These are phyloP conservation scores for Aphelocoma californica DNA, from an alignment of 2,797 vertebrate species.

Conservation along the genomic window DNA sequence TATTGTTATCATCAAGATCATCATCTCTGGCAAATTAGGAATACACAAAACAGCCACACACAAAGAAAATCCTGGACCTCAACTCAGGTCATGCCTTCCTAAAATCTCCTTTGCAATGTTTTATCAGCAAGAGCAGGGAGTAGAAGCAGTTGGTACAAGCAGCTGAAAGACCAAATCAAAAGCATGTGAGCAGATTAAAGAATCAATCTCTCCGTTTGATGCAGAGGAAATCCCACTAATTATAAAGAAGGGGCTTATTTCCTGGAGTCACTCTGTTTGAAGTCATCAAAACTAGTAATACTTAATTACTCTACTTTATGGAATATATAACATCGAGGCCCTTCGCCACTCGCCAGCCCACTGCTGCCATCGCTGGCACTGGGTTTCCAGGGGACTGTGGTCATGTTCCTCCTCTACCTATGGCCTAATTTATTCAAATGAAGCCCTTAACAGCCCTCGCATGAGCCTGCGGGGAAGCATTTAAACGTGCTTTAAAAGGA, in stretches of 20 bases:
- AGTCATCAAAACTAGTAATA: slow-evolving; percentile 34
- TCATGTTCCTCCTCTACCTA: not conserved
- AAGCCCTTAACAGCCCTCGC: not conserved
- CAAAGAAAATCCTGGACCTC: slow-evolving; percentile 40
- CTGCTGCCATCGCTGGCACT: not conserved
- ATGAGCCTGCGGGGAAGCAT: not conserved
- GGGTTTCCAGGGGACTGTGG: not conserved
- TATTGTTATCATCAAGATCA: not conserved
- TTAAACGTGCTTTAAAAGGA: not conserved
- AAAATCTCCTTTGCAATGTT: slow-evolving; percentile 63
- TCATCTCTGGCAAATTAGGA: not conserved
- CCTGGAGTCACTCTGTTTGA: slow-evolving; percentile 60
- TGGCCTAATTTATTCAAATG: slow-evolving; percentile 8
- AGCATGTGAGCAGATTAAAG: slow-evolving; percentile 87
- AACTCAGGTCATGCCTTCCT: slow-evolving; percentile 36
- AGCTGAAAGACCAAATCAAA: slow-evolving; percentile 79
- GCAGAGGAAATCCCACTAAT: slow-evolving; percentile 64
- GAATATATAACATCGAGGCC: not conserved
- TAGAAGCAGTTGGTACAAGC: slow-evolving; percentile 67
- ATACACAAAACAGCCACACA: slow-evolving; percentile 9
- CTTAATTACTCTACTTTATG: slow-evolving; percentile 44
- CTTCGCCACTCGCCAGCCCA: not conserved
- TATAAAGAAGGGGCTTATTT: slow-evolving; percentile 68
- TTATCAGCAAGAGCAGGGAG: slow-evolving; percentile 41
- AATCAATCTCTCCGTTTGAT: slow-evolving; percentile 65